Base-by-base conservation (phyloP, 2,888 invertebrate species). In the Drosophila imparisetae region DNA sequence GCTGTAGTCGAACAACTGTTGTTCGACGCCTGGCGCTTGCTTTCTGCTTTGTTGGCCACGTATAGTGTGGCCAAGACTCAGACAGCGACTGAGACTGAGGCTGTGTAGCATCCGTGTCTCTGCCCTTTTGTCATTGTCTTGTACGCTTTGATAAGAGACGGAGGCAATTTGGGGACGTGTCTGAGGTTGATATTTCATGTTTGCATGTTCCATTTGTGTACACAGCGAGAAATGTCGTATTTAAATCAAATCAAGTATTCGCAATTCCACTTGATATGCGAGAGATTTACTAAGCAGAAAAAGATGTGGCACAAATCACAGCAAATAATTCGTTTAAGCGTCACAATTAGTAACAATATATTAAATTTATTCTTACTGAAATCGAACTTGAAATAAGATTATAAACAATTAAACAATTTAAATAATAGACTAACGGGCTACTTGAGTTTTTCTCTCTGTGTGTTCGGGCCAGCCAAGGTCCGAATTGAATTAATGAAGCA, bases 61-160 rank as follows among this genome's bases (percentile, higher is more conserved):
- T 63, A 60, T 59, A 65, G 54, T 45, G 15, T 48, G 30, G 62
- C 53, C 49, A 45, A 62, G 55, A 63, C 62, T 10, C 24, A 52
- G 45, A 7, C 34, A 1, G 32, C 27, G 50, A 5, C 8, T 5
- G 63, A 42, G 40, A n/a, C 57, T 57, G 21, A 38, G 45, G 30
- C 55, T 30, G 67, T 30, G 67, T 27, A 60, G 74, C 54, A 66
- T 66, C 76, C 72, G 73, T 79, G 76, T 77, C 66, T 80, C 74
- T 88, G 87, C 84, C 86, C 87, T 91, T 91, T 90, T 90, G 91
- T 90, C 91, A 90, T 91, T 91, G 86, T 90, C 90, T 87, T 90
- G 90, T 87, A 80, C 75, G 79, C 66, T 80, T 86, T 90, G 86
- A 86, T 90, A 86, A 86, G 89, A 79, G 71, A 53, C 32, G 48